These are phyloP conservation scores for Cheilosia variabilis DNA, from an alignment of 2,888 invertebrate genomes.

Conservation along the genomic window DNA sequence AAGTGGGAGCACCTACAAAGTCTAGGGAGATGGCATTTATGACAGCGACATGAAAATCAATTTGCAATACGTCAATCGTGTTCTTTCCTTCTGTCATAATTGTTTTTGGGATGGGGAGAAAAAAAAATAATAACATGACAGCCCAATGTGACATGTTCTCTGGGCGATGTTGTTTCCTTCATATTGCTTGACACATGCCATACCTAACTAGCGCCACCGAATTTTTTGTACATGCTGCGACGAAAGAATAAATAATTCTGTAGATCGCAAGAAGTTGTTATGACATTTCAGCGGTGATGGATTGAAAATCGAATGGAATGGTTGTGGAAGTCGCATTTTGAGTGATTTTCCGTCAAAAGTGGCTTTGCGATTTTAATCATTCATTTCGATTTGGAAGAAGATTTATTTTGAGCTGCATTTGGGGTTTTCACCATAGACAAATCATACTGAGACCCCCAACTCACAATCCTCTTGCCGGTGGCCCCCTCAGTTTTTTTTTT, in stretches of 20 bases:
- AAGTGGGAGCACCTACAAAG: constrained; percentile 49
- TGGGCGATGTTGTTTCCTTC: constrained; percentile 29
- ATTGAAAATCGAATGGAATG: constrained; percentile 12
- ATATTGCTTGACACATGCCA: constrained; percentile 31
- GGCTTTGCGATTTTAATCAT: background rate
- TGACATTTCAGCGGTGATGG: constrained; percentile 43
- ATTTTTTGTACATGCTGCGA: constrained; percentile 12
- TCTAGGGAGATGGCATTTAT: constrained; percentile 77
- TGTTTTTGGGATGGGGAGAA: constrained; percentile 31
- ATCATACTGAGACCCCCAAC: too few species aligned
- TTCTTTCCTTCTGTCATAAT: constrained; percentile 60
- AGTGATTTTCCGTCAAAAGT: background rate
- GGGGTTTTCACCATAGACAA: too few species aligned
- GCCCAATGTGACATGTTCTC: constrained; percentile 64
- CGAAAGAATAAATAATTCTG: constrained; percentile 10
- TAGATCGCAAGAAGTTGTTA: constrained; percentile 24
- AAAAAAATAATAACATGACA: constrained; percentile 65
- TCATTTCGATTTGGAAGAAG: background rate
- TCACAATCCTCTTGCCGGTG: too few species aligned
- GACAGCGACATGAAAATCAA: constrained; percentile 81
- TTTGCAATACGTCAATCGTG: constrained; percentile 81
- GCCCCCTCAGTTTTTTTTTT: too few species aligned
- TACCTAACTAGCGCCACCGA: background rate
- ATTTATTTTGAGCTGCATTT: background rate
- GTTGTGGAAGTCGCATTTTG: constrained; percentile 7